Conservation (phyloP, 2,113 vertebrate genomes). For the Panthera uncia region DNA sequence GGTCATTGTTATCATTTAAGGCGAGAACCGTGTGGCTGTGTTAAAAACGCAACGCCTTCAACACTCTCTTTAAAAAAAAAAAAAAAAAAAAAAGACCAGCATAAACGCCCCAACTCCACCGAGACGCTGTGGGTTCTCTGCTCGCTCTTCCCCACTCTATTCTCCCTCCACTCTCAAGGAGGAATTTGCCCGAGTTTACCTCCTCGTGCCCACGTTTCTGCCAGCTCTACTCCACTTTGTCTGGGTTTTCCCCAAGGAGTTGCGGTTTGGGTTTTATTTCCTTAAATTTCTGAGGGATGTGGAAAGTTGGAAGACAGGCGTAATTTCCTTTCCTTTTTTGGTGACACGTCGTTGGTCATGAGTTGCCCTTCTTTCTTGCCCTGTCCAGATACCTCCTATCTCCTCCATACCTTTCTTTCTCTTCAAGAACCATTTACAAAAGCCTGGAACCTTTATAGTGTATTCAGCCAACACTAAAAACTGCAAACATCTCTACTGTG, state of each 20-base stretch:
- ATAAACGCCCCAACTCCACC: conserved; percentile 20
- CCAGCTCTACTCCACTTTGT: neutral
- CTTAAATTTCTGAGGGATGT: neutral
- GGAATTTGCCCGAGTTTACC: conserved; percentile 53
- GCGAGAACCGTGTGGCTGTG: conserved; percentile 50
- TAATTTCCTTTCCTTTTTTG: conserved; percentile 54
- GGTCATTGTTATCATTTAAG: conserved; percentile 47
- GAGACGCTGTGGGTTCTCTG: neutral
- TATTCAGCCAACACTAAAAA: neutral
- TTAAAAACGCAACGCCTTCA: conserved; percentile 45
- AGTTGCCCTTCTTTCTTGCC: conserved; percentile 3
- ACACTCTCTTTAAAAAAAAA: neutral
- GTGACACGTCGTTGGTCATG: neutral
- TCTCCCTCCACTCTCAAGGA: neutral
- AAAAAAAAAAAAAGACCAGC: neutral
- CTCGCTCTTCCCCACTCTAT: neutral
- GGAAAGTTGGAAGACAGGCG: neutral
- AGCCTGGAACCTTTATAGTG: conserved; percentile 44
- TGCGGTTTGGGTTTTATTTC: conserved; percentile 18
- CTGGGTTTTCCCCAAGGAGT: neutral
- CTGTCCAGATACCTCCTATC: neutral
- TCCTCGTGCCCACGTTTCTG: conserved; percentile 15
- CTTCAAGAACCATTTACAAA: neutral
- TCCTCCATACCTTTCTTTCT: neutral
- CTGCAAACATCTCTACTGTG: neutral